These are phyloP conservation scores for Aphis gossypii DNA, from an alignment of 1,140 invertebrate species.

Conservation along the genomic window DNA sequence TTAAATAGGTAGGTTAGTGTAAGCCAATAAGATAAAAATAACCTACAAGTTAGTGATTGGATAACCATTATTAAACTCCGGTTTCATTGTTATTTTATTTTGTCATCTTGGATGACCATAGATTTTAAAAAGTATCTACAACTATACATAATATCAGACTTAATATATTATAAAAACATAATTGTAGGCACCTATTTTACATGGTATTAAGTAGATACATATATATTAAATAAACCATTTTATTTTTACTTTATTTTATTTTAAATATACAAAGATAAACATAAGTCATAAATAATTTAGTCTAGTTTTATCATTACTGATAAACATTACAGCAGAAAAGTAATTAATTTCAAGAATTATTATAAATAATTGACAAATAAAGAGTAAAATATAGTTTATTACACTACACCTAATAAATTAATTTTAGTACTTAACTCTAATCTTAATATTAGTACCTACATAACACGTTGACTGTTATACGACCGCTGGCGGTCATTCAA, in stretches of 20 bases:
- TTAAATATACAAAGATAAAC: neutral
- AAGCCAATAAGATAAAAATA: neutral
- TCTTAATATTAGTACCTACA: neutral
- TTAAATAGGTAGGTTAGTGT: neutral
- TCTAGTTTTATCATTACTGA: conserved; percentile 25
- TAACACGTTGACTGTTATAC: neutral
- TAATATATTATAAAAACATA: neutral
- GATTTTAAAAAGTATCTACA: neutral
- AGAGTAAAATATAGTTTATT: conserved; percentile 4
- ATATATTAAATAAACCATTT: neutral
- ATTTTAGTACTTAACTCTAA: neutral
- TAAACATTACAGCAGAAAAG: neutral
- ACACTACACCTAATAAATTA: neutral
- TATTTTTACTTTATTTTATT: neutral
- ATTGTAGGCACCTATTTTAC: neutral
- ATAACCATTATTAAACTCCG: neutral
- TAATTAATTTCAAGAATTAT: neutral
- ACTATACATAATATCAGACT: neutral
- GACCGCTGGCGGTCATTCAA: too few relatives aligned
- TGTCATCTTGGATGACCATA: neutral
- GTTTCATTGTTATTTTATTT: neutral
- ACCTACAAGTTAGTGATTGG: neutral
- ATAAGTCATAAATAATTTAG: neutral
- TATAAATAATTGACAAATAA: conserved; percentile 17
- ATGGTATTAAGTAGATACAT: too few relatives aligned